Evolutionary conservation across 2,797 vertebrate species (phyloP), one percentile per base, ranked within the genome.

Genomic region (Arctocebus calabarensis): DNA sequence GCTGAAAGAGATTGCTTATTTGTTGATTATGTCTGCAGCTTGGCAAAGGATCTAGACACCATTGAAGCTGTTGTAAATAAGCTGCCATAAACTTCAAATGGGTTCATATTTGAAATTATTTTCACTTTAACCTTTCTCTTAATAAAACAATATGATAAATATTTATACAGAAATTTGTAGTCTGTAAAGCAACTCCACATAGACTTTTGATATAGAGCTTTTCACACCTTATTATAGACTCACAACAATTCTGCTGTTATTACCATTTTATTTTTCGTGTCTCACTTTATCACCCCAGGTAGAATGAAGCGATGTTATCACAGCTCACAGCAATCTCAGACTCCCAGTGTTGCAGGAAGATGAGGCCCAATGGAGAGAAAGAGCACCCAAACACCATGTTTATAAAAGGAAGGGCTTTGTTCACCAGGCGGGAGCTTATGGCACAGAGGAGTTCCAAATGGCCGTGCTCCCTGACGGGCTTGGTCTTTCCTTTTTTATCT

Each of bases 101-200:
- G 57, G 37, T 61, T 77, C 8, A 75, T 37, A 82, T 73, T 68
- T 78, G 66, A 32, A 25, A 11, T 11, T 66, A 82, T 88, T 78
- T 43, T 86, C 48, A 83, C 14, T 52, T 40, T 93, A 81, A 62
- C 32, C 32, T 92, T 57, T 96, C 27, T 93, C 11, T 89, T 73
- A 91, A 29, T 25, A 17, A 88, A 88, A 88, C 61, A 43, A 64
- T 37, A 66, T 45, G 17, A 55, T 27, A 70, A 78, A 66, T 45
- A 62, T 75, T 43, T 68, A 0, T 79, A 64, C 17, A 88, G 78
- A 27, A 82, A 81, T 52, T 71, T 70, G 77, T 48, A 45, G 19
- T 77, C 73, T 70, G 20, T 23, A 84, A 83, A 74, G n/a, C 43
- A 91, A 23, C 55, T 78, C 13, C 22, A 79, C 2, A 29, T 61